Evolutionary conservation across 2,888 invertebrate species (phyloP), one percentile per base, ranked within the genome.

Genomic region (Nasonia oneida): DNA sequence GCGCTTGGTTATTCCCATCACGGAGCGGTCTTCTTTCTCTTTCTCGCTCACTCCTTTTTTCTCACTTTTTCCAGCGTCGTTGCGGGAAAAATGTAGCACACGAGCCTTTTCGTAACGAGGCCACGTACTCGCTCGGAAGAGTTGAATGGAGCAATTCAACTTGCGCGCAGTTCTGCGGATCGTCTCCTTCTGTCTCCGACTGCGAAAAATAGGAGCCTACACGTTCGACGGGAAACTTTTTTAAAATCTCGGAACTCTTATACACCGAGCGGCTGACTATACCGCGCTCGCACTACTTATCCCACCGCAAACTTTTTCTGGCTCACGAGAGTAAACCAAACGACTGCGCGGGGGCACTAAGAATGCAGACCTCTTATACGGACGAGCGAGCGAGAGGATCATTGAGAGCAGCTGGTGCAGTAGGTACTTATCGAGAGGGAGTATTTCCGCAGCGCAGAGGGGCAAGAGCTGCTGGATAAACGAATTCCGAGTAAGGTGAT

Each of bases 91-190:
- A 61, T 8, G 57, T 61, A 61, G 57, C n/a, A 4, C 57, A 4
- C 57, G 57, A 61, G 10, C 6, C 57, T 61, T n/a, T 8, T 61
- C n/a, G n/a, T 61, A 61, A 61, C 57, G 57, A 61, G 57, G n/a
- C 57, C n/a, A 61, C 57, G 57, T 61, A 61, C 4, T 61, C 15
- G 18, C 57, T 18, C 57, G n/a, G n/a, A 61, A 8, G 23, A 61
- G n/a, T n/a, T 61, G 57, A 61, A 61, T 57, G 57, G n/a, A 57
- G 57, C 57, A 57, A 57, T 57, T 57, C n/a, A 53, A 53, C 53
- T 53, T 53, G 29, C 29, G 53, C 53, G 42, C 10, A 39, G 39
- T 39, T 39, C 39, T 39, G 42, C 42, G 42, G 42, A 10, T 42
- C 42, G 42, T 42, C 42, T 12, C 42, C 12, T 12, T 53, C n/a